Base-by-base conservation (phyloP, 2,113 vertebrate genomes). In the Regulus satrapa region DNA sequence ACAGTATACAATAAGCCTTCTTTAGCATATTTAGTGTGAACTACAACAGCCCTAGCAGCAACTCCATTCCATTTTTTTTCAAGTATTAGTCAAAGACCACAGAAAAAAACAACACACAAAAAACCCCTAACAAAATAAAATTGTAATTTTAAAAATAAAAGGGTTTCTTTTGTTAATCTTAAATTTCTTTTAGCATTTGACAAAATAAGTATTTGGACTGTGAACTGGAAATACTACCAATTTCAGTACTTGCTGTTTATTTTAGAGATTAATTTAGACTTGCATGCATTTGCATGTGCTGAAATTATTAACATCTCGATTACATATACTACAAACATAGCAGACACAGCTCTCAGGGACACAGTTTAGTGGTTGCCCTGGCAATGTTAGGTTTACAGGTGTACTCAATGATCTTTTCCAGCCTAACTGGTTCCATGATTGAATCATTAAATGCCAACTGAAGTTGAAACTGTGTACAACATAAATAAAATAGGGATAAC, bases 271-370 rank as follows among this genome's bases (percentile, higher is more conserved):
- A 32, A 59, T 69, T 91, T 55, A 54, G 17, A 48, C 14, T 56
- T 74, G 11, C 1, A 51, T 10, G 23, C 49, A 49, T n/a, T 79
- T 61, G 28, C 8, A n/a, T 21, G 51, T 11, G 32, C 15, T 76
- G 19, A 48, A 64, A 36, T 9, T 5, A 67, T 23, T 25, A 71
- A 52, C n/a, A 36, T 34, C 31, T 80, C 40, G 24, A 18, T 10
- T 59, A 49, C 0, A 1, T 2, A 3, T 34, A 19, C 20, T 18
- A 77, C 4, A 14, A 67, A 45, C 3, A 6, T 1, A 29, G 24
- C 0, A 61, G 20, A 55, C 3, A 2, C 23, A 31, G 29, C 25
- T 24, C 14, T n/a, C 31, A 41, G 14, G 9, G 20, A 67, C 41
- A 58, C 2, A 3, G 15, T 20, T 72, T 36, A 72, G 23, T 10